phyloP scores from a whole-genome alignment of 2,888 invertebrate species.

The Antheraea yamamai region DNA sequence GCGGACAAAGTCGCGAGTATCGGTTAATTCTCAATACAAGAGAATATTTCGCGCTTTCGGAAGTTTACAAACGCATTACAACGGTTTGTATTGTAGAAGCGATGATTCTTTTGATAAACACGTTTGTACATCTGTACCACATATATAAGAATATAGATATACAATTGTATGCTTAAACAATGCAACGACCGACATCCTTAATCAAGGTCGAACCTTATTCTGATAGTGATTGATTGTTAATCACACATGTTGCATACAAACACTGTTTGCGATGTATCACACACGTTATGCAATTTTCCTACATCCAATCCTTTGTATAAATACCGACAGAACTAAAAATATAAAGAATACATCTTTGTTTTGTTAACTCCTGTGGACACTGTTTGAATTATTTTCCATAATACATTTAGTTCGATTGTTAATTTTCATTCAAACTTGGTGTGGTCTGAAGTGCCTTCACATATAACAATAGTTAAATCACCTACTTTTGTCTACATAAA shows the following conservation, averaged over 20 bases:
- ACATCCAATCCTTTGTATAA: neutral
- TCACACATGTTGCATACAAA: constrained; percentile 44
- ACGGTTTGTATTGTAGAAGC: neutral
- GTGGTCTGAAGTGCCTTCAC: no score
- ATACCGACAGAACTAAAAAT: neutral
- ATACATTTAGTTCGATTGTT: neutral
- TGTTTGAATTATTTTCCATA: neutral
- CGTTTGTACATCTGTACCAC: neutral
- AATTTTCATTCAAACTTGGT: neutral
- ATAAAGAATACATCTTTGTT: neutral
- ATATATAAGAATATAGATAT: constrained; percentile 16
- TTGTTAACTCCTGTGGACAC: neutral
- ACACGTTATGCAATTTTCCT: constrained; percentile 32
- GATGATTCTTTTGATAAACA: neutral
- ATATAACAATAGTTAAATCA: no score
- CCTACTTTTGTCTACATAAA: no score
- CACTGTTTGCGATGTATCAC: constrained; percentile 1
- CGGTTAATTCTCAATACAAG: no score
- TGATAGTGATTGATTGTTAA: constrained; percentile 45
- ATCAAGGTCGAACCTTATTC: constrained; percentile 56
- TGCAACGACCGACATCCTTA: constrained; percentile 41
- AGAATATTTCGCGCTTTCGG: no score
- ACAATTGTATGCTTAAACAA: constrained; percentile 49
- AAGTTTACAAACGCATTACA: neutral
- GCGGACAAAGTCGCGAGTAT: no score